Conservation (phyloP, 2,888 invertebrate species). For the Tigriopus californicus region DNA sequence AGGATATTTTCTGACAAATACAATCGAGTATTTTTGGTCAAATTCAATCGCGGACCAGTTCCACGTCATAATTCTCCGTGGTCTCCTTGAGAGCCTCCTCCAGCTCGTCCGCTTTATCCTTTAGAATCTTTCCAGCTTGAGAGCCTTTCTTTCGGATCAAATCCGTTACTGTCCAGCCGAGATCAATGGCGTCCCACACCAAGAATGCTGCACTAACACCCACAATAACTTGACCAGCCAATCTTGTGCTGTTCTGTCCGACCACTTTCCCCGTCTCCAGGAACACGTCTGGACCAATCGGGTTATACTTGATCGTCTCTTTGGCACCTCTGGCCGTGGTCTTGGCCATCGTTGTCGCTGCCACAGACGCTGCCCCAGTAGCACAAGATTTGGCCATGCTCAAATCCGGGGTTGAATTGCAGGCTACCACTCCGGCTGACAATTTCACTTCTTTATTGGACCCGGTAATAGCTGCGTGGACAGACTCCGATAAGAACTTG, state of each 20-base stretch:
- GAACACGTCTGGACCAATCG: conserved; percentile 2
- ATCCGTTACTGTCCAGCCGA: conserved; percentile 4
- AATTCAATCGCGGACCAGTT: neutral
- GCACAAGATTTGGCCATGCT: neutral
- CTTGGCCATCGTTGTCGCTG: neutral
- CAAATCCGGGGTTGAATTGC: neutral
- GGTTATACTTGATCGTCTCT: conserved; percentile 7
- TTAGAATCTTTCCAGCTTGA: neutral
- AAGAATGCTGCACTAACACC: conserved; percentile 11
- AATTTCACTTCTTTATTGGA: too few species aligned
- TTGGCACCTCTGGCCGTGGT: neutral
- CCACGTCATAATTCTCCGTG: neutral
- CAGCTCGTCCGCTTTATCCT: conserved; percentile 4
- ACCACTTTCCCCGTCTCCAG: conserved; percentile 11
- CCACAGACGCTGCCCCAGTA: neutral
- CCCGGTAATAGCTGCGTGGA: too few species aligned
- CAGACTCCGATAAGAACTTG: too few species aligned
- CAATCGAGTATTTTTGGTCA: too few species aligned
- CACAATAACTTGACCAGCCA: conserved; percentile 10
- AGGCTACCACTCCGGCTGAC: neutral
- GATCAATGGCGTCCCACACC: conserved; percentile 9
- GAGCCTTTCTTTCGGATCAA: neutral
- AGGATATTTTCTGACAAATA: too few species aligned
- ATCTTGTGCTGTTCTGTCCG: conserved; percentile 5
- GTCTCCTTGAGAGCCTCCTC: conserved; percentile 8